Evolutionary conservation across 1,140 invertebrate species (phyloP), one percentile per base, ranked within the genome.

Genomic region (Sweltsa coloradensis): DNA sequence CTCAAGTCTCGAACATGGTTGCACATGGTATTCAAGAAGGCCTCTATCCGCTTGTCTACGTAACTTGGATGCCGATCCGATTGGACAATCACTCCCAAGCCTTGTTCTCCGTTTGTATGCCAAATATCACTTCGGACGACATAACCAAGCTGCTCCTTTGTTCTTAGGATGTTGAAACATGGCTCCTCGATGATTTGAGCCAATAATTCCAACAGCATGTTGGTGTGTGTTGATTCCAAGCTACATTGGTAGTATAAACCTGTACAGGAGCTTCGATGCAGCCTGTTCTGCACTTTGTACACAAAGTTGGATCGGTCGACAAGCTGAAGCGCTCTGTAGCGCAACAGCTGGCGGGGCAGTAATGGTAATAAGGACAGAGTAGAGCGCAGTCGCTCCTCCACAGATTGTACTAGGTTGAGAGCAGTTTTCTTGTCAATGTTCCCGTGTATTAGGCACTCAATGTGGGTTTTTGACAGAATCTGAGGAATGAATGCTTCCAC

Each of bases 71-170:
- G 78, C 40, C 77, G 75, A 45, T 90, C 81, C 18, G 91, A 94
- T 69, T 97, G 94, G 1, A 97, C 83, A 45, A 97, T 81, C 16
- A 97, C 69, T 48, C 83, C 62, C 4, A 97, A 61, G 4, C 92
- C 91, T 64, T 93, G 87, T 2, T 82, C 81, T 18, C 89, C 88
- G 62, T 82, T 83, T 0, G 80, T 72, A 53, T 82, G 70, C 6
- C 89, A 70, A n/a, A 90, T 69, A 1, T 85, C 86, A 60, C 83
- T 89, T 60, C 84, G 87, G 27, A 97, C 91, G 56, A 97, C 93
- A 61, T 98, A 97, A 6, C 92, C 92, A 41, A 91, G 63, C 70
- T 89, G 86, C 72, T 88, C 85, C 73, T 92, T 78, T 2, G 90
- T 95, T 52, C 94, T 69, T 9, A 98, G 71, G 34, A 81, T 76